These are phyloP conservation scores for Petrolisthes manimaculis DNA, from an alignment of 2,888 invertebrate species.

Conservation along the genomic window DNA sequence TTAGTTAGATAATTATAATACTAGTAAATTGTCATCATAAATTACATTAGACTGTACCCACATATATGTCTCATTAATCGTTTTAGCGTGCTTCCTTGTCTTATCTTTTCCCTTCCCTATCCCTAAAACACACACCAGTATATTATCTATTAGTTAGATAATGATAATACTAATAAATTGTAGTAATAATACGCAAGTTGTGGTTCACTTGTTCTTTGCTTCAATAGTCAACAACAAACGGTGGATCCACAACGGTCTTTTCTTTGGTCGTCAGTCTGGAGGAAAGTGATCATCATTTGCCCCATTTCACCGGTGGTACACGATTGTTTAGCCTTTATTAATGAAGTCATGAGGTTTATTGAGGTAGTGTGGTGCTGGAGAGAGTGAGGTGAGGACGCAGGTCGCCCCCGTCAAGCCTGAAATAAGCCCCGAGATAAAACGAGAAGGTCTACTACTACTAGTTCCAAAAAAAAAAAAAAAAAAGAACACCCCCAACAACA, in stretches of 20 bases:
- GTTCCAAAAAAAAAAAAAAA: not conserved
- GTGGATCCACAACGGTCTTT: conserved; percentile 31
- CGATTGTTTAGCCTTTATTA: not conserved
- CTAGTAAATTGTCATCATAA: too few species aligned
- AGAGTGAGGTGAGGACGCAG: not conserved
- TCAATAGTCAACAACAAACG: conserved; percentile 29
- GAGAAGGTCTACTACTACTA: not conserved
- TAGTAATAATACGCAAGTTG: too few species aligned
- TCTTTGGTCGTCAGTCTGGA: conserved; percentile 31
- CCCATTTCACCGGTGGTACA: conserved; percentile 23
- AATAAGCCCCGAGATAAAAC: not conserved
- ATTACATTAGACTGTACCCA: too few species aligned
- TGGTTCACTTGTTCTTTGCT: not conserved
- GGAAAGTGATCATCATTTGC: conserved; percentile 30
- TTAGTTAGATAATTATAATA: too few species aligned
- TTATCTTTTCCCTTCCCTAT: too few species aligned
- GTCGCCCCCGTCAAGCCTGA: not conserved
- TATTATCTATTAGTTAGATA: too few species aligned
- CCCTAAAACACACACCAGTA: too few species aligned
- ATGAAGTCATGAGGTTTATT: not conserved
- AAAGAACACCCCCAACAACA: too few species aligned
- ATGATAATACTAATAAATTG: too few species aligned
- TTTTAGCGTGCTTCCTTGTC: too few species aligned
- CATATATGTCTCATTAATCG: too few species aligned
- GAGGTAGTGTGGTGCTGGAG: not conserved